Evolutionary conservation across 64 coral and sea anemone genomes (phyloP).

Genomic region (Actinia tenebrosa): DNA sequence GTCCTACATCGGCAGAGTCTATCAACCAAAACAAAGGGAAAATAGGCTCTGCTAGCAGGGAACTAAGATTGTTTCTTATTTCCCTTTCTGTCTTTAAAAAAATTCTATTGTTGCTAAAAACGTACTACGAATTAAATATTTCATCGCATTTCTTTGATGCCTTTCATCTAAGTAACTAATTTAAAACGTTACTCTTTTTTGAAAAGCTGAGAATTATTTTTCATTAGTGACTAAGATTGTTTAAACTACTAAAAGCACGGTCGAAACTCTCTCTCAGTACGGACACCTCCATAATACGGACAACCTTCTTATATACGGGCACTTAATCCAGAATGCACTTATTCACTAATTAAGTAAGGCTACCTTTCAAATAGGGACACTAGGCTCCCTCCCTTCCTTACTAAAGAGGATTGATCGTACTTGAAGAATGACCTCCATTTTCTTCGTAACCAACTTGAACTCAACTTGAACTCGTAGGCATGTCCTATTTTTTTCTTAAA

Average conservation of each 20-base stretch:
- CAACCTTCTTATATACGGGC: too few species aligned
- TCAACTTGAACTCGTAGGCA: neutral
- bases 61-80: neutral
- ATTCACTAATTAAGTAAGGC: too few species aligned
- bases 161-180: neutral
- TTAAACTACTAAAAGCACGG: neutral
- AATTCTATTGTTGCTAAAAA: neutral
- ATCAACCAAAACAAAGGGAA: too few species aligned
- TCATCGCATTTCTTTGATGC: neutral
- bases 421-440: neutral
- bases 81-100: neutral
- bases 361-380: too few species aligned
- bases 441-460: neutral
- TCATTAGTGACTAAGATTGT: neutral
- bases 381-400: too few species aligned
- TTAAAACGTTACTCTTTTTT: neutral
- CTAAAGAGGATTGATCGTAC: neutral
- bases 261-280: too few species aligned
- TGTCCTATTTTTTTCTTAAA: too few species aligned
- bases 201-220: neutral
- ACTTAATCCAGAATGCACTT: too few species aligned
- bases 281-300: too few species aligned
- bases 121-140: neutral
- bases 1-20: too few species aligned
- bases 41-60: too few species aligned